These are phyloP conservation scores for Actias luna DNA, from an alignment of 2,888 invertebrate species.

Conservation along the genomic window DNA sequence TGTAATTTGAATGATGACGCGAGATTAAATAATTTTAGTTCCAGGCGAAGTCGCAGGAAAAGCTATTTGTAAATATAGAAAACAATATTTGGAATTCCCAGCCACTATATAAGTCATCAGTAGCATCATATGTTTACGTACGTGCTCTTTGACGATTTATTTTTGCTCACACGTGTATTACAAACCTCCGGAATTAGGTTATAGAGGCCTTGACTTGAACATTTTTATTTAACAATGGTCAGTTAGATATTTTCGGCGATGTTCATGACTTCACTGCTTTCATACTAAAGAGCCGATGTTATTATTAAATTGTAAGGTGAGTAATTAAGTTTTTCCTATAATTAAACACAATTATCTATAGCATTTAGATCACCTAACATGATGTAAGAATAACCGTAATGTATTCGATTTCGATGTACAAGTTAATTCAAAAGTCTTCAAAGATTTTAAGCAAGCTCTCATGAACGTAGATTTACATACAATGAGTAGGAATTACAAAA, in stretches of 20 bases:
- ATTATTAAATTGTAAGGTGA: not conserved
- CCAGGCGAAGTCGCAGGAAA: too few relatives aligned
- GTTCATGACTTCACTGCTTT: not conserved
- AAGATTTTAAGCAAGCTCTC: too few relatives aligned
- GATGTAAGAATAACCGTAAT: not conserved
- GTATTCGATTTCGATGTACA: not conserved
- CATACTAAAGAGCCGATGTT: not conserved
- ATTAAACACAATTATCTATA: not conserved
- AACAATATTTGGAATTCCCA: too few relatives aligned
- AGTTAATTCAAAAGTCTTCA: too few relatives aligned
- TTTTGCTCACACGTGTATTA: slow-evolving; percentile 43
- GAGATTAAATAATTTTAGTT: too few relatives aligned
- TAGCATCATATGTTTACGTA: not conserved
- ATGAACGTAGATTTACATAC: too few relatives aligned
- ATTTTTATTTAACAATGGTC: slow-evolving; percentile 29
- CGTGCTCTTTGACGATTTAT: slow-evolving; percentile 24
- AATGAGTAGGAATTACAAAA: too few relatives aligned
- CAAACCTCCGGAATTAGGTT: slow-evolving; percentile 55
- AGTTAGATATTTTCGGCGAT: slow-evolving; percentile 16
- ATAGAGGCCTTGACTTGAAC: slow-evolving; percentile 60
- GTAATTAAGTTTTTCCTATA: not conserved
- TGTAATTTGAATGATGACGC: too few relatives aligned
- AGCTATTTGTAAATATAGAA: too few relatives aligned
- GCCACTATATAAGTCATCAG: not conserved
- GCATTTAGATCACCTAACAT: not conserved